A percentile compares a stretch with the other conserved stretches of the same genome.
phyloP scores from a whole-genome alignment of 2,797 vertebrate genomes.

The Allobates femoralis region DNA sequence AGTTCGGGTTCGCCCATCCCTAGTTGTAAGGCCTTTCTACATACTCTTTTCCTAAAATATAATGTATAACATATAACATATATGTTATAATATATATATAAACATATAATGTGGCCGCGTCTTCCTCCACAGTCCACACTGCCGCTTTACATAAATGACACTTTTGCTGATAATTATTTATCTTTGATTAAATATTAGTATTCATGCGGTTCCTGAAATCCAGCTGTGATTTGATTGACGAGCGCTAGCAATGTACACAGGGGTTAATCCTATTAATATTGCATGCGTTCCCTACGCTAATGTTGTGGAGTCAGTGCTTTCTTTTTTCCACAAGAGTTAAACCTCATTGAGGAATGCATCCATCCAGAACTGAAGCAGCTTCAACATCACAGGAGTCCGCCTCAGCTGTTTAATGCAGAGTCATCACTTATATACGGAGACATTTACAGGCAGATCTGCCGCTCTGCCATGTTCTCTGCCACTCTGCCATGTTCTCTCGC shows the following conservation, averaged over 20 bases:
- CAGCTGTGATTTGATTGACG: neutral
- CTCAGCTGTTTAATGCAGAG: neutral
- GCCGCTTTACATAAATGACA: neutral
- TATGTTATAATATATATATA: no score
- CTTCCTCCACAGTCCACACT: neutral
- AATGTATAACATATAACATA: no score
- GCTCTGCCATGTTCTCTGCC: neutral
- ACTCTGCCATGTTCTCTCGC: no score
- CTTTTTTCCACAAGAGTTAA: neutral
- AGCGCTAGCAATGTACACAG: neutral
- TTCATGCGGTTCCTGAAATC: neutral
- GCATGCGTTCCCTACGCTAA: neutral
- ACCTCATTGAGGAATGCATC: constrained; percentile 17
- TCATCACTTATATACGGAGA: neutral
- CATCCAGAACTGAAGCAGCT: constrained; percentile 20
- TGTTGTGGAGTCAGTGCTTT: constrained; percentile 31
- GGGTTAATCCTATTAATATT: constrained; percentile 41
- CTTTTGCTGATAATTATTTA: constrained; percentile 5
- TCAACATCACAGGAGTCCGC: neutral
- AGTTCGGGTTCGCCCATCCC: no score
- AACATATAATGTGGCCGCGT: neutral
- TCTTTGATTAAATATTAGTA: constrained; percentile 11
- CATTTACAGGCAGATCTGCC: neutral
- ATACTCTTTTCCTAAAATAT: no score
- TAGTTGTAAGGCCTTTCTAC: no score